Base-by-base conservation (phyloP, 1,140 invertebrate species). In the Dendroctonus valens region DNA sequence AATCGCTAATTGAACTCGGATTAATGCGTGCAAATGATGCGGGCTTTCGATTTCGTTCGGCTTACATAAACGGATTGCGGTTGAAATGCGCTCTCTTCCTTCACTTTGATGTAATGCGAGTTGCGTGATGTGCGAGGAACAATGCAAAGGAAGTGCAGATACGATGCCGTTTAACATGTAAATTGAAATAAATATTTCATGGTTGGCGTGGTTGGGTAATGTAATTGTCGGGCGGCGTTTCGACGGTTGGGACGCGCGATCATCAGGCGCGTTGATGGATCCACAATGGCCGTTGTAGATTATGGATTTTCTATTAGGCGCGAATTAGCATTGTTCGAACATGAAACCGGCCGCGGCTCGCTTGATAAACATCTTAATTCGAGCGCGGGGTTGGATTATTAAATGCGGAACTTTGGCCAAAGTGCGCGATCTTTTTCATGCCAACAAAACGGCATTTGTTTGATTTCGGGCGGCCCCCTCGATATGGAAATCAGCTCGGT, bases 401-500 rank as follows among this genome's bases (percentile, higher is more conserved):
- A 68, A 68, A 68, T 14, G 59, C 52, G 59, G 66, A 58, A 59
- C 63, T 68, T 68, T 62, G 59, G 26, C 26, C 26, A 26, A 68
- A 68, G 57, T 62, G 59, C 51, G 52, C 62, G 66, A 68, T 68
- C 59, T 68, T 63, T 60, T 62, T 62, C 54, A 53, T 49, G 53
- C 46, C 59, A 68, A 72, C 70, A 72, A 72, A 72, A 72, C 68
- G 70, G 54, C 67, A 70, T 72, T 72, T 71, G 70, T 70, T 72
- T 72, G 67, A 72, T 72, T 26, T 65, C 59, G 55, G 26, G 26
- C 26, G 26, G 50, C 63, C 26, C 26, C 26, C 26, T 26, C 59
- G 70, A 72, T 72, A 72, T 72, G 70, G 68, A 72, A 72, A 72
- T 72, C 54, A 69, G 66, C 68, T 26, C 26, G 26, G 62, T 67